Evolutionary conservation across 2,113 vertebrate species (phyloP), one percentile per base, ranked within the genome.

Genomic region (Microtus pennsylvanicus): DNA sequence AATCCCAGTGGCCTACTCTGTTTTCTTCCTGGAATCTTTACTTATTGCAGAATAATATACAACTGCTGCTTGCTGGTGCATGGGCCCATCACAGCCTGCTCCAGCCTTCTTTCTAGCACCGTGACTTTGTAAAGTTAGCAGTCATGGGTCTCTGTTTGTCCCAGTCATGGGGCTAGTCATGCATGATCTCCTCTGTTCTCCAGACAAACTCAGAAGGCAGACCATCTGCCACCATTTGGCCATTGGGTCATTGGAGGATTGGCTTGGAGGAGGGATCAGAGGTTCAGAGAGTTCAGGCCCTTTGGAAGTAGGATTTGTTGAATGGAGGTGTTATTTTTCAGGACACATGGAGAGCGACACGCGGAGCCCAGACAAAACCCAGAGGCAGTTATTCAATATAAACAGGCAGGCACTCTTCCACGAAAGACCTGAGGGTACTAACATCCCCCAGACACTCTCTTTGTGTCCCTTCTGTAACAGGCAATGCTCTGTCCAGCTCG

Each of bases 61-160:
- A 21, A 63, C 11, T 63, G n/a, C 14, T 42, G 81, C 7, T 42
- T 63, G 38, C 17, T 85, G 58, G 58, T 17, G 42, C 12, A 16
- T 5, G 81, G 58, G 81, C 14, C 24, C 38, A 35, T 19, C 30
- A 4, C 28, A 55, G 1, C 52, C 72, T 67, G 22, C 24, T 67
- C 30, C 35, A 22, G 38, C 61, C 7, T 45, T 30, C 12, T 47
- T 22, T 55, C 83, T 10, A 74, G 91, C 55, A 16, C 17, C 3
- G 0, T 16, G 24, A 17, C 42, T 26, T 38, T 42, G 58, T 13
- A 33, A 38, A 30, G 52, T 14, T 0, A 42, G 75, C 78, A 50
- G 3, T 30, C 5, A 0, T 0, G 7, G 30, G 9, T 38, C 47
- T 72, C 55, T 3, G 7, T 3, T 0, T 2, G 1, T 42, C 19